These are phyloP conservation scores for Cataglyphis altisquamis DNA, from an alignment of 2,888 invertebrate species.

Conservation along the genomic window DNA sequence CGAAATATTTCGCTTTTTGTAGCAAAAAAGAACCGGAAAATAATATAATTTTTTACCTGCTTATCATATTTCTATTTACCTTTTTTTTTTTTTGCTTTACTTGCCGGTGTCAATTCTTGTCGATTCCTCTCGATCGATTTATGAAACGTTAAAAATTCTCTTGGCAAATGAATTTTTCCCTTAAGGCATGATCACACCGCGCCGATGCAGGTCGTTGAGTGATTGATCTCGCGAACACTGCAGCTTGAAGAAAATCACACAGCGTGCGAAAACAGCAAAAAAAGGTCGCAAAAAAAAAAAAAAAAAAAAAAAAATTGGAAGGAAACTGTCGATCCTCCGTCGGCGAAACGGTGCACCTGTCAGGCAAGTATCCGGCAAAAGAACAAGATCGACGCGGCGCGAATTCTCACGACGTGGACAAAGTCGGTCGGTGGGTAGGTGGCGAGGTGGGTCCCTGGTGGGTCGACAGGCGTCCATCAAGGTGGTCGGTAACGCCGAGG, in stretches of 20 bases:
- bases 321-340: conserved; percentile 14
- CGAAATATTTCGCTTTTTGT: neutral
- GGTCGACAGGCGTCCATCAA: conserved; percentile 77
- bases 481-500: conserved; percentile 61
- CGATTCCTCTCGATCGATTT: neutral
- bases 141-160: conserved; percentile 5
- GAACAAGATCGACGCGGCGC: conserved; percentile 47
- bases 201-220: neutral
- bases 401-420: conserved; percentile 59
- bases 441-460: conserved; percentile 69
- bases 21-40: neutral
- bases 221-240: conserved; percentile 29
- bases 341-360: conserved; percentile 43
- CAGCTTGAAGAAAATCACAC: conserved; percentile 2
- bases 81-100: neutral
- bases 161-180: neutral
- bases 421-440: conserved; percentile 53
- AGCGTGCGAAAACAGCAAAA: neutral
- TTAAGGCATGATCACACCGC: neutral
- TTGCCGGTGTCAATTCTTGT: neutral
- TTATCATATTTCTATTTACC: neutral
- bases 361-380: conserved; percentile 39
- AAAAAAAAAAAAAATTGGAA: neutral
- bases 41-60: neutral
- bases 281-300: neutral